Evolutionary conservation across 2,113 vertebrate species (phyloP).

Genomic region (Malurus alboscapulatus): DNA sequence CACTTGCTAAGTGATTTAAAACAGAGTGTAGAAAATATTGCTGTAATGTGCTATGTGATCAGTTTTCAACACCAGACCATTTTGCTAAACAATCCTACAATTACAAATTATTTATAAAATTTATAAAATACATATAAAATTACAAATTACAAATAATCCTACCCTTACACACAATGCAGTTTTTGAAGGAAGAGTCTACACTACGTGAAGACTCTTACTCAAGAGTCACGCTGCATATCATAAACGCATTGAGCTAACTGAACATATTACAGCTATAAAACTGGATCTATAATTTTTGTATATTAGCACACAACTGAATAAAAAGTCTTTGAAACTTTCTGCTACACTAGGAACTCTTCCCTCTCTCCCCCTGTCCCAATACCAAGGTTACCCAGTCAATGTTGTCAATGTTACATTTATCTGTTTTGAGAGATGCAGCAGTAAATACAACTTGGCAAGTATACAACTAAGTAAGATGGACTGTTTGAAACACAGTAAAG

Average conservation of each 20-base stretch:
- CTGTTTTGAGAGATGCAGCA: not conserved
- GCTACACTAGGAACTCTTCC: not conserved
- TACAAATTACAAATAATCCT: too few relatives aligned
- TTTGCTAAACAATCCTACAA: not conserved
- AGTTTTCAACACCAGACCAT: not conserved
- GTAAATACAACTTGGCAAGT: not conserved
- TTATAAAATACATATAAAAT: too few relatives aligned
- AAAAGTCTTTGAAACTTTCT: not conserved
- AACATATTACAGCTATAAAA: not conserved
- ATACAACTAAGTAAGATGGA: not conserved
- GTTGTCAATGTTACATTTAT: not conserved
- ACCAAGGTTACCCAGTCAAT: not conserved
- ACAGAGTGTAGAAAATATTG: not conserved
- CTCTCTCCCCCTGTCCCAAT: not conserved
- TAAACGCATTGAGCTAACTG: not conserved
- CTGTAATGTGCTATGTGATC: not conserved
- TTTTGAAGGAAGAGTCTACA: not conserved
- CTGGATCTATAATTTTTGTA: not conserved
- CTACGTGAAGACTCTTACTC: not conserved
- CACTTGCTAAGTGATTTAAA: not conserved
- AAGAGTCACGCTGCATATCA: not conserved
- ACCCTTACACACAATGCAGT: not conserved
- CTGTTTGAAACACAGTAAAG: not conserved
- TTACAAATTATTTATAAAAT: too few relatives aligned
- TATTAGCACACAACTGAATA: not conserved